These are phyloP conservation scores for Nothocercus julius DNA, from an alignment of 2,113 vertebrate species.

Conservation along the genomic window DNA sequence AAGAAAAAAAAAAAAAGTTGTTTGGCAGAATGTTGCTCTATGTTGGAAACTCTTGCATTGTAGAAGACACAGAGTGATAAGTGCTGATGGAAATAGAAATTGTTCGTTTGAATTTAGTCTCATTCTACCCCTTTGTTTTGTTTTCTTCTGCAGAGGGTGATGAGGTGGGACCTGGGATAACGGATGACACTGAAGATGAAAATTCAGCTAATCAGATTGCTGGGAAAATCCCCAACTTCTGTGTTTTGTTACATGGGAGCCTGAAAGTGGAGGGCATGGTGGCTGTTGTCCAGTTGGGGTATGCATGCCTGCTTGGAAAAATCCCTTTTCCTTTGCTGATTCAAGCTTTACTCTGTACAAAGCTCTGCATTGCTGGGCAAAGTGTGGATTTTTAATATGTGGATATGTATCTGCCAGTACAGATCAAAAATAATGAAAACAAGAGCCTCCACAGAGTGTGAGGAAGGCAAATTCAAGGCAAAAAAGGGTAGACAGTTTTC, in stretches of 20 bases:
- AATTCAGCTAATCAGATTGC: slow-evolving; percentile 95
- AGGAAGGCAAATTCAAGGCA: not conserved
- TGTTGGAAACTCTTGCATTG: not conserved
- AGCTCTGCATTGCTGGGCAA: not conserved
- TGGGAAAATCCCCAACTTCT: slow-evolving; percentile 97
- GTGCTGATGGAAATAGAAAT: not conserved
- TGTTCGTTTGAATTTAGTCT: not conserved
- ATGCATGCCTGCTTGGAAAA: slow-evolving; percentile 58
- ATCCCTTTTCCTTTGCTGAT: not conserved
- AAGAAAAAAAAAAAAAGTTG: not conserved
- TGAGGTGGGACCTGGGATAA: slow-evolving; percentile 91
- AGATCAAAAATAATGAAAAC: not conserved
- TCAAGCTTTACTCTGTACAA: not conserved
- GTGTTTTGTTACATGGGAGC: slow-evolving; percentile 95
- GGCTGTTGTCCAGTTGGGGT: slow-evolving; percentile 96
- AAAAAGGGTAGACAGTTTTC: not conserved
- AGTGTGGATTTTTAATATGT: not conserved
- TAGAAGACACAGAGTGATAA: not conserved
- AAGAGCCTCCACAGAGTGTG: not conserved
- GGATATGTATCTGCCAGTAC: not conserved
- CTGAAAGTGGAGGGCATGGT: slow-evolving; percentile 99
- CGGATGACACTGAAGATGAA: slow-evolving; percentile 95
- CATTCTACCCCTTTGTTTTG: not conserved
- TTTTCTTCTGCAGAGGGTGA: slow-evolving; percentile 85
- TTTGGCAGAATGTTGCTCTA: not conserved